Base-by-base conservation (phyloP, 2,797 vertebrate species). In the Thripadectes ignobilis region DNA sequence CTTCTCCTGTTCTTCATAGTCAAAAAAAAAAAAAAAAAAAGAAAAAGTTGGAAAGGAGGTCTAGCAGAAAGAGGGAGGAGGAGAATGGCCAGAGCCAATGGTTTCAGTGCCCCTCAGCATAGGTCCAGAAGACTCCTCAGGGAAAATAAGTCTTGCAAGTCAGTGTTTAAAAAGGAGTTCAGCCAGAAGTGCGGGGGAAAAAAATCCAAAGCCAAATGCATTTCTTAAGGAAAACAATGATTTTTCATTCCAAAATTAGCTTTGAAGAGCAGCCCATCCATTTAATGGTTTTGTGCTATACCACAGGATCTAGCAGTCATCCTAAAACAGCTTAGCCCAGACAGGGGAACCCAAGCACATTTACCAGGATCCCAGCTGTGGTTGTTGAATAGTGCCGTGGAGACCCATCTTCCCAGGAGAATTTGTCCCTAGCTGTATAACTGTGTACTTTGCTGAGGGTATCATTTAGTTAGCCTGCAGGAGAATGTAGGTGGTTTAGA, bases 1-100 rank as follows among this genome's bases (percentile, higher is more conserved):
- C 73, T 95, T 91, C 73, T 92, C 38, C 73, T 88, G 55, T 79
- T 94, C 59, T 86, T 84, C 67, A 61, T 45, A 86, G 45, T 81
- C 29, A 88, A 72, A 93, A 82, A 78, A 27, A 20, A 66, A 39
- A 82, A 78, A 78, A 27, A 17, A 75, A 39, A 63, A 77, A 18
- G 12, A 54, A 59, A 72, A n/a, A 62, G 68, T 39, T 55, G 39
- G 76, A 90, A 88, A 91, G 54, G 55, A 90, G n/a, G 26, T 84
- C 51, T 90, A 14, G 45, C 36, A 90, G 51, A 84, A 88, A 34
- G 29, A 79, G 71, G 17, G 36, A 78, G 85, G 93, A 94, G 66
- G 93, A 76, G 74, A 95, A 52, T 30, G 39, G 62, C 62, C 67
- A 76, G 73, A 84, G 45, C 19, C 0, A 1, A 48, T 65, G 38